Evolutionary conservation across 1,140 invertebrate genomes (phyloP), one percentile per base, ranked within the genome.

Genomic region (Trachymyrmex septentrionalis): DNA sequence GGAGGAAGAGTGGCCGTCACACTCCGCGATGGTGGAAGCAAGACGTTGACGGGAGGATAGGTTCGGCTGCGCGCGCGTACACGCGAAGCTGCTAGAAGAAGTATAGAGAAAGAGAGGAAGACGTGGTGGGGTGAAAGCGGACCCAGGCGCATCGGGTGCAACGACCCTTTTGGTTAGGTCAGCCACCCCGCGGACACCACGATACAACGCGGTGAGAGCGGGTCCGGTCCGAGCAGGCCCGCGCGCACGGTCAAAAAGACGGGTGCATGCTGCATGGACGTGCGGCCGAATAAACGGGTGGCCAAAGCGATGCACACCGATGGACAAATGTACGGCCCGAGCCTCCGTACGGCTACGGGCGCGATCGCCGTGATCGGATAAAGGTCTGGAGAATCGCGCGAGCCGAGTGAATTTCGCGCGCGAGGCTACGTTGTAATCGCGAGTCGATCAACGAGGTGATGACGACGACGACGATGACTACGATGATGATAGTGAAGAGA

Each of bases 141-240:
- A 92, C 94, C 94, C 92, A 88, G 85, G 87, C 87, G 91, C 85
- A 93, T 14, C 88, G 91, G 88, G 94, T 94, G 92, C 94, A 95
- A 94, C 94, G 95, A 95, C 94, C 95, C 94, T 91, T 93, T 85
- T 89, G 82, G 81, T 91, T 93, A 93, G 95, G 95, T 95, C 95
- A 95, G 91, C 94, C 91, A 95, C 95, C 95, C 94, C 93, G 92
- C 92, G 90, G 89, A 92, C 69, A 61, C 87, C 69, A 61, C 87
- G 87, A 78, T 73, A 69, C 87, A 85, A 69, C 66, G 30, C 78
- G 84, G 67, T 77, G 72, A 27, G 76, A 80, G 63, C 64, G 76
- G 61, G 77, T 84, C 67, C 87, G 86, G 73, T 85, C 88, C 64
- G 88, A 89, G 92, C 77, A 53, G 80, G 75, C 86, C 82, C 73